phyloP scores from a whole-genome alignment of 2,888 invertebrate species.

The Rapana venosa region DNA sequence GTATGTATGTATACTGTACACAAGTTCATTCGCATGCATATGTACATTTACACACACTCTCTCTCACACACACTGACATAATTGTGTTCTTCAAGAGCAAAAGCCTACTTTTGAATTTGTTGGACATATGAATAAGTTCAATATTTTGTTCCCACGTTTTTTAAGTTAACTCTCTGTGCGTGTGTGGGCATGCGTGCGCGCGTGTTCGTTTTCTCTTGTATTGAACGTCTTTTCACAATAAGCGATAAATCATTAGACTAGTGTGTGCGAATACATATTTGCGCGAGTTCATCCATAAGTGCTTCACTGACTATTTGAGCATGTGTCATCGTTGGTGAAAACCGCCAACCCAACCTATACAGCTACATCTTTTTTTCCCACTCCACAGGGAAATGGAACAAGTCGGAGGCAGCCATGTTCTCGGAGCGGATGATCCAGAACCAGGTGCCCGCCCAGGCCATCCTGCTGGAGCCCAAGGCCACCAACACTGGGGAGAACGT shows the following conservation, averaged over 20 bases:
- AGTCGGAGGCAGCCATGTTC: constrained; percentile 70
- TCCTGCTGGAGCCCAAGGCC: constrained; percentile 65
- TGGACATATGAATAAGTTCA: background rate
- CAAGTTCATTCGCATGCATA: too few relatives aligned
- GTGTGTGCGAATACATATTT: background rate
- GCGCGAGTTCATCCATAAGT: too few relatives aligned
- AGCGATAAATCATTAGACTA: too few relatives aligned
- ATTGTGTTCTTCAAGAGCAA: too few relatives aligned
- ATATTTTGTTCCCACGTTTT: too few relatives aligned
- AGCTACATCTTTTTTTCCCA: background rate
- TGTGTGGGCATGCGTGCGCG: background rate
- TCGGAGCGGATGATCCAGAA: constrained; percentile 59
- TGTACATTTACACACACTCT: too few relatives aligned
- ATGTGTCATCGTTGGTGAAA: too few relatives aligned
- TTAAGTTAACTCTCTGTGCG: background rate
- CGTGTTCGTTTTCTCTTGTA: too few relatives aligned
- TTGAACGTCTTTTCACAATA: too few relatives aligned
- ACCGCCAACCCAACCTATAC: too few relatives aligned
- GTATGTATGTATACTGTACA: too few relatives aligned
- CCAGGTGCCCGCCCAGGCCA: constrained; percentile 63
- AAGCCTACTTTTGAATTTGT: background rate
- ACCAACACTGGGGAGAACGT: constrained; percentile 72
- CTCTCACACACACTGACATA: background rate
- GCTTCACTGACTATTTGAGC: too few relatives aligned
- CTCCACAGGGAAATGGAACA: constrained; percentile 54